These are phyloP conservation scores for Melanchra persicariae DNA, from an alignment of 2,888 invertebrate species.

Conservation along the genomic window DNA sequence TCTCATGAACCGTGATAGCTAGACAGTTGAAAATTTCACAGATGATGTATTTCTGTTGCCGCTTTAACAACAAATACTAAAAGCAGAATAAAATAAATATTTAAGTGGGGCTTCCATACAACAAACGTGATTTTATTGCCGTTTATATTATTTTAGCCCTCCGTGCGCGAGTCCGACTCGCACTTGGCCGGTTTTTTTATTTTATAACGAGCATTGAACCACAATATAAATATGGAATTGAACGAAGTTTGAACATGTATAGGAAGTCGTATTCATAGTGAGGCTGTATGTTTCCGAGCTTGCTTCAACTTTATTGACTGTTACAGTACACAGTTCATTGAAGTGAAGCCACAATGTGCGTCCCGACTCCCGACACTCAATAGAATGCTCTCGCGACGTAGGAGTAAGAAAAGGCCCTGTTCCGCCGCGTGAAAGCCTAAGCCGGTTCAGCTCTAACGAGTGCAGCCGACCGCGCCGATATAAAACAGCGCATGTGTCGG, in stretches of 20 bases:
- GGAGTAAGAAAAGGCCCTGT: slow-evolving; percentile 80
- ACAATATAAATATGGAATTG: too few relatives aligned
- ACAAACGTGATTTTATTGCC: too few relatives aligned
- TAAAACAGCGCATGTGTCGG: slow-evolving; percentile 73
- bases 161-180: too few relatives aligned
- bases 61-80: too few relatives aligned
- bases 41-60: too few relatives aligned
- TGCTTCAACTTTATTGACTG: slow-evolving; percentile 70
- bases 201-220: too few relatives aligned
- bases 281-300: slow-evolving; percentile 46
- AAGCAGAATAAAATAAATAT: too few relatives aligned
- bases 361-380: slow-evolving; percentile 72
- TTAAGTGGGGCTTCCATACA: too few relatives aligned
- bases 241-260: slow-evolving; percentile 47
- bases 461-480: slow-evolving; percentile 65
- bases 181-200: too few relatives aligned
- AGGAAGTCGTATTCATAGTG: slow-evolving; percentile 48
- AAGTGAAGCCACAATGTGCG: slow-evolving; percentile 74
- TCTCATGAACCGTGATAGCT: too few relatives aligned
- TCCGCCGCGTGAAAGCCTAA: slow-evolving; percentile 80
- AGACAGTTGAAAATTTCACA: too few relatives aligned
- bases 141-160: too few relatives aligned
- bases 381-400: slow-evolving; percentile 75
- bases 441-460: slow-evolving; percentile 77
- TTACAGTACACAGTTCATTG: slow-evolving; percentile 71